Evolutionary conservation across 1,140 invertebrate genomes (phyloP).

Genomic region (Caenorhabditis inopinata): DNA sequence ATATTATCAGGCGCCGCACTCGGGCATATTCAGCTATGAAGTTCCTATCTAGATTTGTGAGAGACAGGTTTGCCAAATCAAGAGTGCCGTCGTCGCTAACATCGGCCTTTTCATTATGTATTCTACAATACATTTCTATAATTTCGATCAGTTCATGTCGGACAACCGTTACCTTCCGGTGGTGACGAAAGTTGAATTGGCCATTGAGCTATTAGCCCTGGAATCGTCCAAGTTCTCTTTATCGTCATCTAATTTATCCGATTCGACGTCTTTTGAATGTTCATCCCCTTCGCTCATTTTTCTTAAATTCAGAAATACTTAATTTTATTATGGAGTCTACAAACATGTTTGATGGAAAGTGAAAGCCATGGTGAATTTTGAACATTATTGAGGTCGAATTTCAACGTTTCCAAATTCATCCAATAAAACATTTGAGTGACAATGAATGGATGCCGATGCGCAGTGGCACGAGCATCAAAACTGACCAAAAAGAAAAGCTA

Average conservation of each 20-base stretch:
- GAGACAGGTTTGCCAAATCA: not conserved
- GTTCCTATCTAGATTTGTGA: not conserved
- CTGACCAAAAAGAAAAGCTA: not conserved
- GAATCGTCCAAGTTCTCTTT: constrained; percentile 26
- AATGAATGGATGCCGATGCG: too few relatives aligned
- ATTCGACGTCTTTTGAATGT: not conserved
- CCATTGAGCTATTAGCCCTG: not conserved
- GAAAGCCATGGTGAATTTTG: not conserved
- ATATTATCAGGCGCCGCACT: not conserved
- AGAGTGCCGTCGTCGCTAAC: not conserved
- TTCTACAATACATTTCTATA: not conserved
- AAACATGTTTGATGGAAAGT: not conserved
- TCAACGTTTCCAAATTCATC: constrained; percentile 1
- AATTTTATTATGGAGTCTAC: too few relatives aligned
- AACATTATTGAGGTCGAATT: too few relatives aligned
- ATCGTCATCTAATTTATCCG: not conserved
- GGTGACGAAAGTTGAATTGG: not conserved
- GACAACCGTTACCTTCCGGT: not conserved
- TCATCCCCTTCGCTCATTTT: constrained; percentile 6
- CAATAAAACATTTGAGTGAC: not conserved
- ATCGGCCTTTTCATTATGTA: not conserved
- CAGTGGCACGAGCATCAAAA: not conserved
- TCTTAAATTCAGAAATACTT: too few relatives aligned
- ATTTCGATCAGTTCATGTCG: too few relatives aligned
- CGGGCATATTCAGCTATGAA: not conserved